phyloP scores from a whole-genome alignment of 2,797 vertebrate species.

The Nyctibius grandis region DNA sequence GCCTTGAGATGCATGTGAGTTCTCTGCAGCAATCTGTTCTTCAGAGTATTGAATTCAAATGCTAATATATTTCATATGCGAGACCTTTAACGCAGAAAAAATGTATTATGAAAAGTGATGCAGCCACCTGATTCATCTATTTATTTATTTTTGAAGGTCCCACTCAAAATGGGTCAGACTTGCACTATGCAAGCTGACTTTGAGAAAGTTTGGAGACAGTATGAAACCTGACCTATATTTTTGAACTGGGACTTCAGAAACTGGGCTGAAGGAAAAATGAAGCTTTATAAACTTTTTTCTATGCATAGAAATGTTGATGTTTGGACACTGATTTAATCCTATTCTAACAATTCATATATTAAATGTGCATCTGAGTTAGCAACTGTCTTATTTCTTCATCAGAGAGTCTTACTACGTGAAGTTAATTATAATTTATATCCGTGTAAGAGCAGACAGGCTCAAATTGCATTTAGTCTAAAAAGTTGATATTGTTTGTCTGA shows the following conservation, averaged over 20 bases:
- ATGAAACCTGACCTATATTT: constrained; percentile 7
- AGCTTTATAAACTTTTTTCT: neutral
- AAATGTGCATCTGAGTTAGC: neutral
- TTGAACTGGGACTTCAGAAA: constrained; percentile 5
- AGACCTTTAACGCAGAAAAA: neutral
- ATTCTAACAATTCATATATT: neutral
- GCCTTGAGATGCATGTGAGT: neutral
- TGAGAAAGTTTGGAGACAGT: neutral
- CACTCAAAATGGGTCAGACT: constrained; percentile 1
- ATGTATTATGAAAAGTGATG: neutral
- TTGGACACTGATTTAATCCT: neutral
- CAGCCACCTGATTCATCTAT: neutral
- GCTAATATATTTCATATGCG: neutral
- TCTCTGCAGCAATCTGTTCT: neutral
- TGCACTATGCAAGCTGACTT: neutral
- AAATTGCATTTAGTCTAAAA: neutral
- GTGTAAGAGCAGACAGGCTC: neutral
- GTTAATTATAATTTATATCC: neutral
- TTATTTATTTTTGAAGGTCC: neutral
- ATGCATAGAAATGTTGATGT: neutral
- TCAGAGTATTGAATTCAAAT: neutral
- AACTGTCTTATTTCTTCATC: neutral
- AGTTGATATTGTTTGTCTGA: neutral
- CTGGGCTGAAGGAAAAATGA: neutral
- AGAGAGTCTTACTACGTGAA: neutral